These are phyloP conservation scores for Condylostylus longicornis DNA, from an alignment of 1,140 invertebrate genomes.

Conservation along the genomic window DNA sequence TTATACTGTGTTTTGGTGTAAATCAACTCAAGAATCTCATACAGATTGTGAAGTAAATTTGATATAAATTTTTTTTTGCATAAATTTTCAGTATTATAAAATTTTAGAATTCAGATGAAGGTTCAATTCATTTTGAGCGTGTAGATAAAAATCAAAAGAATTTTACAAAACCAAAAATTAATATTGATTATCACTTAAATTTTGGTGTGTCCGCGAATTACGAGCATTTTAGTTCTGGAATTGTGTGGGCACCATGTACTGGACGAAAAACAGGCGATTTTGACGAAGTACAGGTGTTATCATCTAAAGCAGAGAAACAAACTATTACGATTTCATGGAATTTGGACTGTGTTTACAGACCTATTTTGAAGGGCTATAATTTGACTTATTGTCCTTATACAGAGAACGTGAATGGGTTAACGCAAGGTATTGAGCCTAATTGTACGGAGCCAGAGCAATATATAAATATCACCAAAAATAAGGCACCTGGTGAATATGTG, in stretches of 20 bases:
- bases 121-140: slow-evolving; percentile 17
- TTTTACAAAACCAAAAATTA: slow-evolving; percentile 12
- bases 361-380: slow-evolving; percentile 22
- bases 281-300: slow-evolving; percentile 21
- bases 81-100: neutral
- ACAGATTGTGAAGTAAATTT: slow-evolving; percentile 18
- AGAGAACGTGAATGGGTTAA: slow-evolving; percentile 10
- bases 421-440: neutral
- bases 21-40: slow-evolving; percentile 12
- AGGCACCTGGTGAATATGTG: slow-evolving; percentile 6
- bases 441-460: neutral
- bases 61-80: neutral
- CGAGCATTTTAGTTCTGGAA: slow-evolving; percentile 16
- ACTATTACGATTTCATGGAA: slow-evolving; percentile 21
- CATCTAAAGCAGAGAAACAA: slow-evolving; percentile 11
- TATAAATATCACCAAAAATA: neutral
- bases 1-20: slow-evolving; percentile 28
- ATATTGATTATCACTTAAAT: slow-evolving; percentile 8
- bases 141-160: slow-evolving; percentile 9
- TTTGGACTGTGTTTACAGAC: slow-evolving; percentile 17
- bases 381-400: slow-evolving; percentile 26
- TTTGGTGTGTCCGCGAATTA: slow-evolving; percentile 27
- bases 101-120: neutral
- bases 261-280: slow-evolving; percentile 20
- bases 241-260: slow-evolving; percentile 23